These are phyloP conservation scores for Idris sp. DNA, from an alignment of 1,140 invertebrate genomes.

Conservation along the genomic window DNA sequence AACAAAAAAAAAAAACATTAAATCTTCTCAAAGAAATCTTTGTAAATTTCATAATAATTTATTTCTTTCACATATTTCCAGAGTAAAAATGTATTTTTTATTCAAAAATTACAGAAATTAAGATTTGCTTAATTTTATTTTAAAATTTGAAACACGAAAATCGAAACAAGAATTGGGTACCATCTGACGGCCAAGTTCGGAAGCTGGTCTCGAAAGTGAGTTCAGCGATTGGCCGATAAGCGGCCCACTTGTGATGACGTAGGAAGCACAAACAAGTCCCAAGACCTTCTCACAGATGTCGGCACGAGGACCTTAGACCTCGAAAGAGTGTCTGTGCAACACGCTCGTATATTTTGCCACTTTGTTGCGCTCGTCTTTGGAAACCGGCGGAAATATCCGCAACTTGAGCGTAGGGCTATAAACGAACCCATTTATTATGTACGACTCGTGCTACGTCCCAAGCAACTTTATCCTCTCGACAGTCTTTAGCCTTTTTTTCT, in stretches of 20 bases:
- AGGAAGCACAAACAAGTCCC: slow-evolving; percentile 66
- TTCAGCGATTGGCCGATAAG: slow-evolving; percentile 72
- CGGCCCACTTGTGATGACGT: slow-evolving; percentile 53
- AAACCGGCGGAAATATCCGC: slow-evolving; percentile 44
- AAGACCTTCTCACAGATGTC: slow-evolving; percentile 75
- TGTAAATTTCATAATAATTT: too few relatives aligned
- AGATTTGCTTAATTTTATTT: slow-evolving; percentile 1
- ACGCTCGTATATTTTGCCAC: slow-evolving; percentile 12
- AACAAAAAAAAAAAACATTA: too few relatives aligned
- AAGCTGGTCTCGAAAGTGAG: slow-evolving; percentile 65
- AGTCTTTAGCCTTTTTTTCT: slow-evolving; percentile 34
- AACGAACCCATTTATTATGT: slow-evolving; percentile 58
- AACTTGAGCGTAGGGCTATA: slow-evolving; percentile 40
- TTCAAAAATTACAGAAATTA: not conserved
- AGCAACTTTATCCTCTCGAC: slow-evolving; percentile 46
- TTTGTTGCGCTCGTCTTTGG: slow-evolving; percentile 23
- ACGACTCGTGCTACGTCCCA: slow-evolving; percentile 38
- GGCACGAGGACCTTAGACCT: slow-evolving; percentile 65
- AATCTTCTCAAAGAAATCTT: too few relatives aligned
- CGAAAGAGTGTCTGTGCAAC: slow-evolving; percentile 17
- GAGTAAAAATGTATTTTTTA: too few relatives aligned
- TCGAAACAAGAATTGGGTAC: slow-evolving; percentile 48
- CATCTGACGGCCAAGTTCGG: slow-evolving; percentile 73
- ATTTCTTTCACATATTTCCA: too few relatives aligned
- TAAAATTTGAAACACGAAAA: not conserved